These are phyloP conservation scores for Phocoena sinus DNA, from an alignment of 2,113 vertebrate genomes.

Conservation along the genomic window DNA sequence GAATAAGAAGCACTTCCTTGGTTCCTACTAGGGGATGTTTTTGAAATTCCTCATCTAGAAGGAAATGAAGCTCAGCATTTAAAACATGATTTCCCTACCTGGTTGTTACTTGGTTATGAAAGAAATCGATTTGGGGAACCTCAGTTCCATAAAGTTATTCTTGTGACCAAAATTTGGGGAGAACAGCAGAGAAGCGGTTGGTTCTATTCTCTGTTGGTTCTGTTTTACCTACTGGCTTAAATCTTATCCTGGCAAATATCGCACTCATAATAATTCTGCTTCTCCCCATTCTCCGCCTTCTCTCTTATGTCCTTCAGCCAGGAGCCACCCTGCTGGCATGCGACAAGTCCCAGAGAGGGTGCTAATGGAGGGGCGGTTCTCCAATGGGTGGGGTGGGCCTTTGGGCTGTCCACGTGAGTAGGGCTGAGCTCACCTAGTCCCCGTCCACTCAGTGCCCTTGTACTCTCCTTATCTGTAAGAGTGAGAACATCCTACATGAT, in stretches of 20 bases:
- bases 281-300: not conserved
- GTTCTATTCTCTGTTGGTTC: not conserved
- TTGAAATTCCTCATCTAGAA: slow-evolving; percentile 49
- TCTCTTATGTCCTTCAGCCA: not conserved
- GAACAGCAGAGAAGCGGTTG: not conserved
- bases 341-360: not conserved
- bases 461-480: not conserved
- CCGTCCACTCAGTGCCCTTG: no score
- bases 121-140: slow-evolving; percentile 25
- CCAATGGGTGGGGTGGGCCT: not conserved
- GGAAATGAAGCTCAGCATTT: slow-evolving; percentile 36
- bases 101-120: slow-evolving; percentile 46
- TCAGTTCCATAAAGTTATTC: not conserved
- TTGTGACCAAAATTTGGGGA: not conserved
- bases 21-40: slow-evolving; percentile 56
- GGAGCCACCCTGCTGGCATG: not conserved
- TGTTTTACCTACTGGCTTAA: not conserved
- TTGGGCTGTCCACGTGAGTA: no score
- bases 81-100: slow-evolving; percentile 49
- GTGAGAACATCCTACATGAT: accelerated
- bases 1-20: slow-evolving; percentile 75
- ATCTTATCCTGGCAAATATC: not conserved
- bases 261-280: not conserved
- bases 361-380: not conserved
- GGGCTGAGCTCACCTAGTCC: not conserved